Evolutionary conservation across 2,113 vertebrate genomes (phyloP).

Genomic region (Corvus cornix): DNA sequence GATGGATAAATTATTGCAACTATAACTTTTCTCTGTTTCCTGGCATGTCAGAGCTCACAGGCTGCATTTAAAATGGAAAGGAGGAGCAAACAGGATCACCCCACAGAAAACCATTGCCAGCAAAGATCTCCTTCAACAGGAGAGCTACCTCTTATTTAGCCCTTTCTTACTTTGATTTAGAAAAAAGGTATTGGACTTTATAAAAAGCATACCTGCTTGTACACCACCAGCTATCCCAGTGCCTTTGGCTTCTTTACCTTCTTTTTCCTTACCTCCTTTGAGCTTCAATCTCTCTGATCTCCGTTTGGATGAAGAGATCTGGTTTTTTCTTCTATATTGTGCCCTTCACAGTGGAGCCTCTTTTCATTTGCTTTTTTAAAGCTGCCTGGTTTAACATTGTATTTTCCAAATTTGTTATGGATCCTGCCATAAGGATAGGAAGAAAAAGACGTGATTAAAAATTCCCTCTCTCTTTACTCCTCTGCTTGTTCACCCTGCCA

Average conservation of each 20-base stretch:
- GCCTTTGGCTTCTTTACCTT: not conserved
- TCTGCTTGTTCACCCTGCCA: not conserved
- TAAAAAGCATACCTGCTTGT: not conserved
- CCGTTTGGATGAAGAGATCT: not conserved
- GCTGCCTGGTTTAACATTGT: not conserved
- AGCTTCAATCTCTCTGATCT: not conserved
- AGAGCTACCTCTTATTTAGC: not conserved
- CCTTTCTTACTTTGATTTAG: not conserved
- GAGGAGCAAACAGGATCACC: not conserved
- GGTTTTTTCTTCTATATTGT: not conserved
- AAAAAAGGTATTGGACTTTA: not conserved
- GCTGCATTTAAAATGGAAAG: not conserved
- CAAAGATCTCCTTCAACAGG: not conserved
- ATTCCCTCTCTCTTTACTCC: not conserved
- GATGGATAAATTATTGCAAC: accelerated
- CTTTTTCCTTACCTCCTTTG: not conserved
- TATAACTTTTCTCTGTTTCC: not conserved
- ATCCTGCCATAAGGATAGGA: not conserved
- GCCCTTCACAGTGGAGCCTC: not conserved
- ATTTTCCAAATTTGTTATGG: not conserved
- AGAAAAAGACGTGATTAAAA: not conserved
- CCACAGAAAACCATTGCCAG: not conserved
- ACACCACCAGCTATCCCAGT: not conserved
- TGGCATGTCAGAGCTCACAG: not conserved
- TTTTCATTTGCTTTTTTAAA: not conserved